Conservation (phyloP, 2,888 invertebrate species). For the Nomada fabriciana region DNA sequence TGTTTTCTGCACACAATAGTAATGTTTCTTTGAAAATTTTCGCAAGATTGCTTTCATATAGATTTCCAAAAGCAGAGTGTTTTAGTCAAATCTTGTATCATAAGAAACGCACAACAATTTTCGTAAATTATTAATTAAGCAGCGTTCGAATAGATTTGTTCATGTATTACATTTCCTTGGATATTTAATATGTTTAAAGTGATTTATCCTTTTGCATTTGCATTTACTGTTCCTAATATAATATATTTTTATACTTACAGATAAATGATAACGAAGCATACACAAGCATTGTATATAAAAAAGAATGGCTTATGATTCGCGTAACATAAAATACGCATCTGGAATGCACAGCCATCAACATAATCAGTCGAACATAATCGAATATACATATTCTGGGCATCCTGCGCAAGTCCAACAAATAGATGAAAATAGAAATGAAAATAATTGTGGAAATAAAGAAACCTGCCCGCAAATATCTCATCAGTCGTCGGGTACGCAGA, state of each 20-base stretch:
- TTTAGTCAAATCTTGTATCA: not conserved
- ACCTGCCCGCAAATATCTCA: constrained; percentile 73
- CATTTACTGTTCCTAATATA: not conserved
- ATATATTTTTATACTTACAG: constrained; percentile 31
- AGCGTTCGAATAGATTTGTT: not conserved
- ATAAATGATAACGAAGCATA: constrained; percentile 25
- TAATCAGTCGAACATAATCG: constrained; percentile 65
- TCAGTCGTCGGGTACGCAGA: constrained; percentile 79
- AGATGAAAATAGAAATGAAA: constrained; percentile 82
- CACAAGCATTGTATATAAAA: not conserved
- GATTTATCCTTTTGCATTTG: not conserved
- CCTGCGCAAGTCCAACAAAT: constrained; percentile 71
- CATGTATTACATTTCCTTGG: not conserved
- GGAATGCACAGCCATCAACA: constrained; percentile 75
- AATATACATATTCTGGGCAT: constrained; percentile 75
- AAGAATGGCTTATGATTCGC: constrained; percentile 80
- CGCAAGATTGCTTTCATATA: not conserved
- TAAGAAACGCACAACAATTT: not conserved
- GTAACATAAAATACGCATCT: constrained; percentile 78
- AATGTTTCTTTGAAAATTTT: not conserved
- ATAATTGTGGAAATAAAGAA: constrained; percentile 80
- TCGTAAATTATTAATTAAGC: not conserved
- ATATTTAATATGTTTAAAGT: not conserved
- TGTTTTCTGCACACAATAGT: not conserved
- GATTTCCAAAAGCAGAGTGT: not conserved